Evolutionary conservation across 2,797 vertebrate species (phyloP), one percentile per base, ranked within the genome.

Genomic region (Phoeniculus purpureus): DNA sequence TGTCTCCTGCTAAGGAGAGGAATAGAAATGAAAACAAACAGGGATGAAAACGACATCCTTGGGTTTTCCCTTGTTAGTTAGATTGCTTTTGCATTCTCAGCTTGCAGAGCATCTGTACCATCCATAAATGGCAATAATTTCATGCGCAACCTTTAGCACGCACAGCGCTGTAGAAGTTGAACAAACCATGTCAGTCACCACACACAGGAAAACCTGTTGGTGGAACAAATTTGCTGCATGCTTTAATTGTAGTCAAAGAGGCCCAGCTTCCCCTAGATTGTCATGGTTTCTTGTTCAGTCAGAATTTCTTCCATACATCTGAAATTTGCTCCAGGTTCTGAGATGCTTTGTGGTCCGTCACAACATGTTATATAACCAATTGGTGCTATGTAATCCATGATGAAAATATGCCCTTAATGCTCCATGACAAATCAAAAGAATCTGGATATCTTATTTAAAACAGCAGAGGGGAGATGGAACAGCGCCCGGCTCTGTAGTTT

Each of bases 141-240:
- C 47, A 70, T 75, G 81, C 62, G 75, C 50, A 82, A 78, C 72
- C 75, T 87, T 90, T 6, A 72, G 84, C 25, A 60, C 0, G 0
- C 7, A 1, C 47, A 27, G 74, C 15, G 47, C 16, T 5, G 7
- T 17, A 59, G 61, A 77, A 90, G 52, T 58, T 78, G 59, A 89
- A 94, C 84, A 93, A 95, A 81, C 31, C 59, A 83, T 93, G 94
- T 95, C 91, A 90, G n/a, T 87, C 90, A 88, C 4, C 0, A 4
- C 94, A 87, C 78, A 90, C 65, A 87, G 79, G 62, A 90, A 93
- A 94, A 85, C 65, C 75, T 92, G 89, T 71, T 65, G 81, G 72
- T 89, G 88, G 94, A 95, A 94, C 88, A 81, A 92, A 92, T 95
- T 80, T 74, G 26, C 68, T 88, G 75, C 75, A 91, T 91, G 90